Percentiles rank a stretch among this genome's conserved stretches.
These are phyloP conservation scores for Desmodus rotundus DNA, from an alignment of 2,113 vertebrate genomes.

Conservation along the genomic window DNA sequence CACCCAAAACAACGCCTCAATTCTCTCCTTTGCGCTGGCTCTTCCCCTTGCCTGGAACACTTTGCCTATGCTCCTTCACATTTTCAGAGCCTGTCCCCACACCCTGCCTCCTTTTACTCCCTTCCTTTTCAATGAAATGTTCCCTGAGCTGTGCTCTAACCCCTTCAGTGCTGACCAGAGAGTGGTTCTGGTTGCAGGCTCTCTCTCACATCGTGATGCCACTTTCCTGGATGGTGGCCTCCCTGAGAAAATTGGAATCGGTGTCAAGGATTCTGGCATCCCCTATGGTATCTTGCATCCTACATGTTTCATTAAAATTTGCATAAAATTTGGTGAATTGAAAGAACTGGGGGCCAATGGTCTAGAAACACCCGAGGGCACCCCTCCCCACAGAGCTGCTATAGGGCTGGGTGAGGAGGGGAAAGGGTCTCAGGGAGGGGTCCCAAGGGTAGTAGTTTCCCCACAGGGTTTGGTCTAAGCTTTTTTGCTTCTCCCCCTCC, in stretches of 20 bases:
- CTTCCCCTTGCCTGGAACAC: background rate
- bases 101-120: background rate
- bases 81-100: background rate
- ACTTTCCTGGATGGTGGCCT: background rate
- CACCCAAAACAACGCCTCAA: background rate
- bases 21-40: background rate
- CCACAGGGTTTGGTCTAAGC: background rate
- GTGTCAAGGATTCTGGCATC: background rate
- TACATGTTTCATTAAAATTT: background rate
- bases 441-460: background rate
- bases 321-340: background rate
- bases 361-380: background rate
- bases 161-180: background rate
- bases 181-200: background rate
- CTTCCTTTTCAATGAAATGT: background rate
- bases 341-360: background rate
- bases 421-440: background rate
- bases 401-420: background rate
- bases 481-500: background rate
- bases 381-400: background rate
- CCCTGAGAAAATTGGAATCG: background rate
- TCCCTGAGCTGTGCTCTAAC: background rate
- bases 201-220: background rate
- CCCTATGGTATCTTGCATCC: background rate
- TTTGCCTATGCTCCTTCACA: background rate